Base-by-base conservation (phyloP, 2,888 invertebrate genomes). In the Dasysyrphus tricinctus region DNA sequence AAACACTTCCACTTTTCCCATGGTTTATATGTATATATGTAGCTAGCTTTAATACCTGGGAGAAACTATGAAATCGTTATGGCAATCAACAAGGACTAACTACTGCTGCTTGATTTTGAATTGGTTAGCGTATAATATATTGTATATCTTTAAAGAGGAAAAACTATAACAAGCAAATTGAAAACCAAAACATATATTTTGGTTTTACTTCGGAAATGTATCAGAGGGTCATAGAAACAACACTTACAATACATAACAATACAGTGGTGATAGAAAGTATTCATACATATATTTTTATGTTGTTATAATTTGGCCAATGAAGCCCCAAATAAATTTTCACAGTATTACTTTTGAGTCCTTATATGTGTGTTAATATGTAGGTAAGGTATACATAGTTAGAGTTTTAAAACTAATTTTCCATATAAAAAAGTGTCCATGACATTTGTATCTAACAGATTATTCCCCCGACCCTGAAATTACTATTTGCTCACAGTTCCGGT, bases 51-150 rank as follows among this genome's bases (percentile, higher is more conserved):
- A 24, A 42, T 67, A 61, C 44, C 57, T 70, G 47, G 74, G 73
- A 57, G 70, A 85, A 85, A 85, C 81, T 81, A 78, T 81, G 85
- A 86, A 86, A 81, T 78, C 74, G 34, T 42, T 51, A 3, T 24
- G 54, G 54, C 54, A 69, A 69, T 69, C 69, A 54, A 54, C 54
- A 69, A 69, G 69, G 54, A 69, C 69, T 54, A 69, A 54, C 34
- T 42, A 42, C 39, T 14, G 16, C 14, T 54, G 39, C n/a, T 69
- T 29, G 12, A 51, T 37, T 32, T 37, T 51, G 39, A 39, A 24
- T 54, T 54, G 37, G n/a, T n/a, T n/a, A n/a, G n/a, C n/a, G n/a
- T n/a, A n/a, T n/a, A n/a, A n/a, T n/a, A 37, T 29, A 63, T 29
- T 9, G 19, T 19, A 34, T 6, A 11, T 59, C 19, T 32, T 49